These are phyloP conservation scores for Colossoma macropomum DNA, from an alignment of 2,113 vertebrate species.

Conservation along the genomic window DNA sequence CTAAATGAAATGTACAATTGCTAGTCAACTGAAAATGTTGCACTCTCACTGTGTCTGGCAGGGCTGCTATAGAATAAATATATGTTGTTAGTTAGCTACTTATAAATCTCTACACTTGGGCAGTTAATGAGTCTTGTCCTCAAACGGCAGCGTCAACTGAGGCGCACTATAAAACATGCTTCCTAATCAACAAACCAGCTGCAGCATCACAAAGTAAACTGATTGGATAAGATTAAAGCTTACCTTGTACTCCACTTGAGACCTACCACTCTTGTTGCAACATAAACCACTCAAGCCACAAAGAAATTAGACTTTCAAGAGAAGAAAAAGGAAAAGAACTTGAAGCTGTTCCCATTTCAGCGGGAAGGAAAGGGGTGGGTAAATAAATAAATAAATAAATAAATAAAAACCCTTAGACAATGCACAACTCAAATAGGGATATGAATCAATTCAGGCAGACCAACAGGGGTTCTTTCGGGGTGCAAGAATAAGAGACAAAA, in stretches of 20 bases:
- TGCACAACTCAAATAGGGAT: slow-evolving; percentile 26
- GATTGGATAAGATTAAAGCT: neutral
- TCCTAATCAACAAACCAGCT: neutral
- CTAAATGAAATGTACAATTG: neutral
- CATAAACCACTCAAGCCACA: slow-evolving; percentile 32
- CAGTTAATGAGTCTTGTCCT: neutral
- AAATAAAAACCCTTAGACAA: slow-evolving; percentile 10
- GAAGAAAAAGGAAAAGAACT: slow-evolving; percentile 26
- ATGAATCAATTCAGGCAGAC: slow-evolving; percentile 29
- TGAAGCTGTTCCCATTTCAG: neutral
- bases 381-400: slow-evolving; percentile 2
- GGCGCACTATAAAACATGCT: neutral
- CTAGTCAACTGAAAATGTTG: neutral
- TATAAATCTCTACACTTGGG: neutral
- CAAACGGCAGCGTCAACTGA: neutral
- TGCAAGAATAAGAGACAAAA: slow-evolving; percentile 57
- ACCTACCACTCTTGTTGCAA: neutral
- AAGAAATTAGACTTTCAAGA: slow-evolving; percentile 13
- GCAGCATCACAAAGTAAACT: neutral
- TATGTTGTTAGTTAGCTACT: too few species aligned
- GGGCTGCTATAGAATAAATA: neutral
- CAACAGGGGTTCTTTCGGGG: slow-evolving; percentile 35
- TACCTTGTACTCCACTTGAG: neutral
- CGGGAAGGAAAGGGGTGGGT: slow-evolving; percentile 9
- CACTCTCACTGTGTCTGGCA: neutral